A percentile compares a stretch with the other conserved stretches of the same genome.
Evolutionary conservation across 2,888 invertebrate species (phyloP).

Genomic region (Ganaspis brasiliensis): DNA sequence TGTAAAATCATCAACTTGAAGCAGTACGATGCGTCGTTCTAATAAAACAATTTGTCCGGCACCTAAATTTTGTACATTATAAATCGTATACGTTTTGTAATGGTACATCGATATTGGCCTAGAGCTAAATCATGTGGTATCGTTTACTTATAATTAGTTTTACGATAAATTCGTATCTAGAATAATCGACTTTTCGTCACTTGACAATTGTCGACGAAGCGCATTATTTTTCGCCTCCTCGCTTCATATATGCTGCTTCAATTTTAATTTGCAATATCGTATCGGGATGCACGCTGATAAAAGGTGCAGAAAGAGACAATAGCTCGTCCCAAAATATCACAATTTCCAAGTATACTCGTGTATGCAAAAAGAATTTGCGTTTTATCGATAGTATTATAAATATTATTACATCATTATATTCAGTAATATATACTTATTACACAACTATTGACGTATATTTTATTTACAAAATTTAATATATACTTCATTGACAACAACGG

Average conservation of each 20-base stretch:
- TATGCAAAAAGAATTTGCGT: conserved; percentile 46
- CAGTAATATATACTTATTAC: conserved; percentile 55
- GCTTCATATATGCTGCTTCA: conserved; percentile 41
- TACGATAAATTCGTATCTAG: conserved; percentile 79
- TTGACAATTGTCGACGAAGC: conserved; percentile 17
- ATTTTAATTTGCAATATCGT: conserved; percentile 64
- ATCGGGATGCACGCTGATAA: conserved; percentile 63
- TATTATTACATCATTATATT: conserved; percentile 53
- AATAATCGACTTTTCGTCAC: conserved; percentile 72
- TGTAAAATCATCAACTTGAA: conserved; percentile 2
- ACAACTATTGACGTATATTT: conserved; percentile 70
- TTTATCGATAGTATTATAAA: conserved; percentile 51
- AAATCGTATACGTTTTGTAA: conserved; percentile 80
- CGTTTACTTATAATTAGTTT: conserved; percentile 72
- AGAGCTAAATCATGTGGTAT: conserved; percentile 71
- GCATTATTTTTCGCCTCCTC: conserved; percentile 43
- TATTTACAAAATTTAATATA: conserved; percentile 74
- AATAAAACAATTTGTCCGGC: conserved; percentile 33
- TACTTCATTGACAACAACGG: conserved; percentile 65
- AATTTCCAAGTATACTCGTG: conserved; percentile 77
- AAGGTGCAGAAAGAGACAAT: conserved; percentile 62
- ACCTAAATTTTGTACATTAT: conserved; percentile 77
- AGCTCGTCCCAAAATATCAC: conserved; percentile 75
- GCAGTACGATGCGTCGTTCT: background rate
- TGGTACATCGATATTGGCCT: conserved; percentile 79